Conservation (phyloP, 1,140 invertebrate genomes). For the Ctenoplectra terminalis region DNA sequence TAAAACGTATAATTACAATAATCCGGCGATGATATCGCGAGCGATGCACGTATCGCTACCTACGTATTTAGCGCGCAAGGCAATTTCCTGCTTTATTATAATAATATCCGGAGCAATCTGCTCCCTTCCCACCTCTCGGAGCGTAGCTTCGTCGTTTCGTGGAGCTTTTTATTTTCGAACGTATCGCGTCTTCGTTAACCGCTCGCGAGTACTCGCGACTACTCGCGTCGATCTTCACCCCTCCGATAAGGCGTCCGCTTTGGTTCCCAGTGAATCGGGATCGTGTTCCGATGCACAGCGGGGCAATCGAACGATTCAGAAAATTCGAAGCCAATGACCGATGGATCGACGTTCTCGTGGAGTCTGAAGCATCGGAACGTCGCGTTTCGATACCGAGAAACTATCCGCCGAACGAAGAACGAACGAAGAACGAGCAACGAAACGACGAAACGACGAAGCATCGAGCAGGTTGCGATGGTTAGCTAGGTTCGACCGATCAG, state of each 20-base stretch:
- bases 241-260: too few species aligned
- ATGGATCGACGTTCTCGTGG: too few species aligned
- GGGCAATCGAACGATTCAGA: too few species aligned
- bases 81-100: constrained; percentile 72
- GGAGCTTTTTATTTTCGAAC: constrained; percentile 64
- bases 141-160: constrained; percentile 5
- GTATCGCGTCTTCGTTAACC: constrained; percentile 56
- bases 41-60: constrained; percentile 58
- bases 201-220: too few species aligned
- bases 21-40: constrained; percentile 69
- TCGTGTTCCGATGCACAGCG: too few species aligned
- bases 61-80: constrained; percentile 67
- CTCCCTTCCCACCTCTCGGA: constrained; percentile 40
- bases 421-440: constrained; percentile 31
- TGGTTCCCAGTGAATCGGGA: too few species aligned
- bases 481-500: constrained; percentile 52
- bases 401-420: constrained; percentile 14
- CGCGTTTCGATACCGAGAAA: constrained; percentile 32
- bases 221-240: not conserved
- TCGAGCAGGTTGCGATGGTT: constrained; percentile 18
- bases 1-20: constrained; percentile 67
- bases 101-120: constrained; percentile 70
- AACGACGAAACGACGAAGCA: constrained; percentile 24
- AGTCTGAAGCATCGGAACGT: constrained; percentile 5
- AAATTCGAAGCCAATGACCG: too few species aligned